phyloP scores from a whole-genome alignment of 2,888 invertebrate genomes.

The Antheraea yamamai region DNA sequence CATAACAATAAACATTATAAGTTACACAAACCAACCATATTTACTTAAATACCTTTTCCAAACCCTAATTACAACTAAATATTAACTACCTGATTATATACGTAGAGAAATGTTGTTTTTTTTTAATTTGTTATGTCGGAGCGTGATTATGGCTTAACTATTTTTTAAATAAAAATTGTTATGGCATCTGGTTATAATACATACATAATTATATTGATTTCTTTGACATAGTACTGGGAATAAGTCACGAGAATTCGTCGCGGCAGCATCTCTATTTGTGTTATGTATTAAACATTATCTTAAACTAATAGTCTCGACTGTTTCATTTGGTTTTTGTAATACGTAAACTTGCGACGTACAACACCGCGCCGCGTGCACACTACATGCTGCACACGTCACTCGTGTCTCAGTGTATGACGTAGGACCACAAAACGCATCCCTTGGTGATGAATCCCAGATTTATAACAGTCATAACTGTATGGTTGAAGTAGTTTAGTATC shows the following conservation, averaged over 20 bases:
- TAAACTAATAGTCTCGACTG: neutral
- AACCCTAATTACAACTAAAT: too few relatives aligned
- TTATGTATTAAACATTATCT: neutral
- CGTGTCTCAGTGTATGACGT: neutral
- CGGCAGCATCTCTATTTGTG: neutral
- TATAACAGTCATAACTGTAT: neutral
- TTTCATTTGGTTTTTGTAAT: neutral
- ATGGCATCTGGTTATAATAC: neutral
- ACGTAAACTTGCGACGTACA: neutral
- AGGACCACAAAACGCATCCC: too few relatives aligned
- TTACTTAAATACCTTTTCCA: too few relatives aligned
- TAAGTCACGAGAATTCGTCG: neutral
- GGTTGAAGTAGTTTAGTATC: neutral
- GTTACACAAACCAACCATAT: too few relatives aligned
- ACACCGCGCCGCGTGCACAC: neutral
- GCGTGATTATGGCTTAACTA: neutral
- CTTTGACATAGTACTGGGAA: neutral
- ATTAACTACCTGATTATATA: too few relatives aligned
- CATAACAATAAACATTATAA: too few relatives aligned
- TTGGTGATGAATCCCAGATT: neutral
- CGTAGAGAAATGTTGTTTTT: too few relatives aligned
- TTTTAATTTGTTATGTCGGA: too few relatives aligned
- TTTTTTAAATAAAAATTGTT: neutral
- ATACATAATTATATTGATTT: neutral
- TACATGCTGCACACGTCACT: neutral